Evolutionary conservation across 2,113 vertebrate species (phyloP).

Genomic region (Charadrius vociferus): DNA sequence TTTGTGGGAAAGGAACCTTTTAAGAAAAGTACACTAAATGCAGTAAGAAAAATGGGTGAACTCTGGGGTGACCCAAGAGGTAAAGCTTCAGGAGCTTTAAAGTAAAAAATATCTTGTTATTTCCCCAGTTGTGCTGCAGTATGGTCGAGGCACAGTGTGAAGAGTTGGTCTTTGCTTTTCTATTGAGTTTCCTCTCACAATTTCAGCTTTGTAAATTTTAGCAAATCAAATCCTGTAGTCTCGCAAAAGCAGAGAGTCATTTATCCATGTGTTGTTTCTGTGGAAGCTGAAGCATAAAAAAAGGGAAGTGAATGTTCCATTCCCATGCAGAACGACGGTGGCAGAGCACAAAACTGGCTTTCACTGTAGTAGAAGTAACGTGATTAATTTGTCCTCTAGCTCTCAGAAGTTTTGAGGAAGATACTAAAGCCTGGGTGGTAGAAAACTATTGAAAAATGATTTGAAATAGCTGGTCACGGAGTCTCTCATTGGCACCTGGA

Average conservation of each 20-base stretch:
- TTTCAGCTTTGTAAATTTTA: not conserved
- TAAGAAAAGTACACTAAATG: not conserved
- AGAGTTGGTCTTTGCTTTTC: not conserved
- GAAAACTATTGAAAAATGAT: not conserved
- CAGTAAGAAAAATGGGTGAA: not conserved
- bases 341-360: not conserved
- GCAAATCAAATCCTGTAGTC: not conserved
- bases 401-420: not conserved
- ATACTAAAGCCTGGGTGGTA: not conserved
- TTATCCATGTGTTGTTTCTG: not conserved
- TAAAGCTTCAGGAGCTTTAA: not conserved
- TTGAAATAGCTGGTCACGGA: not conserved
- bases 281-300: not conserved
- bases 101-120: too few species aligned
- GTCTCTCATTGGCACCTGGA: not conserved
- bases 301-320: not conserved
- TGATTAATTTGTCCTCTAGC: not conserved
- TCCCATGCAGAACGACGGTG: not conserved
- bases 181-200: not conserved
- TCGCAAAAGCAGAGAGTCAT: not conserved
- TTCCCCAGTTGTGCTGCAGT: rapidly evolving
- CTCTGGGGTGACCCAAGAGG: not conserved
- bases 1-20: not conserved
- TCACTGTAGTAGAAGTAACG: not conserved
- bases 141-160: rapidly evolving